These are phyloP conservation scores for Ondatra zibethicus DNA, from an alignment of 2,113 vertebrate genomes.

Conservation along the genomic window DNA sequence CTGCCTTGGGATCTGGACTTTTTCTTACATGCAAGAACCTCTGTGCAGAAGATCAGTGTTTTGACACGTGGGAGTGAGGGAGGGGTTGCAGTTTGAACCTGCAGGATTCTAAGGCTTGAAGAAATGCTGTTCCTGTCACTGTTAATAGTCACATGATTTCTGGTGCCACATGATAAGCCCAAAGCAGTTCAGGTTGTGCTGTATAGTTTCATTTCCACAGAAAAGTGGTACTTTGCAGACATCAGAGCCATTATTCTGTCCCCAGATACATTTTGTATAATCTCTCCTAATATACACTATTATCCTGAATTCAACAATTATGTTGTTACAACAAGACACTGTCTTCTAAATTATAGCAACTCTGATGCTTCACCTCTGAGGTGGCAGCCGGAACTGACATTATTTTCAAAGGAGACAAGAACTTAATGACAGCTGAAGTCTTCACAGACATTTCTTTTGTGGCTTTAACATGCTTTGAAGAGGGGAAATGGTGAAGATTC, in stretches of 20 bases:
- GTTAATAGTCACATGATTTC: not conserved
- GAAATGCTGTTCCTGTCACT: not conserved
- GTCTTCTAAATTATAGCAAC: not conserved
- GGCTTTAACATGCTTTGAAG: conserved; percentile 6
- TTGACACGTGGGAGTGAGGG: not conserved
- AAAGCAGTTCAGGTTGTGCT: not conserved
- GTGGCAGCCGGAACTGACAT: not conserved
- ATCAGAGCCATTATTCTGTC: not conserved
- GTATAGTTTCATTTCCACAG: not conserved
- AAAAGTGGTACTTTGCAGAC: not conserved
- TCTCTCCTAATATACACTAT: not conserved
- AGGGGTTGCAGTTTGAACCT: not conserved
- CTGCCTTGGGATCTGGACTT: not conserved
- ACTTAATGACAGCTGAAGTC: not conserved
- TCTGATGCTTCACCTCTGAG: not conserved
- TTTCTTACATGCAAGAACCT: not conserved
- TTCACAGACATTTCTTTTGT: not conserved
- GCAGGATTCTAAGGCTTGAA: not conserved
- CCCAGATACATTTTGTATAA: not conserved
- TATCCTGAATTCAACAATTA: not conserved
- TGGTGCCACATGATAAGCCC: not conserved
- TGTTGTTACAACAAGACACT: not conserved
- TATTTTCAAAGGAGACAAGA: not conserved
- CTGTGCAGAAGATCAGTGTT: not conserved
- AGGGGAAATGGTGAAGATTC: not conserved